These are phyloP conservation scores for Halcyon malimbica DNA, from an alignment of 2,113 vertebrate genomes.

Conservation along the genomic window DNA sequence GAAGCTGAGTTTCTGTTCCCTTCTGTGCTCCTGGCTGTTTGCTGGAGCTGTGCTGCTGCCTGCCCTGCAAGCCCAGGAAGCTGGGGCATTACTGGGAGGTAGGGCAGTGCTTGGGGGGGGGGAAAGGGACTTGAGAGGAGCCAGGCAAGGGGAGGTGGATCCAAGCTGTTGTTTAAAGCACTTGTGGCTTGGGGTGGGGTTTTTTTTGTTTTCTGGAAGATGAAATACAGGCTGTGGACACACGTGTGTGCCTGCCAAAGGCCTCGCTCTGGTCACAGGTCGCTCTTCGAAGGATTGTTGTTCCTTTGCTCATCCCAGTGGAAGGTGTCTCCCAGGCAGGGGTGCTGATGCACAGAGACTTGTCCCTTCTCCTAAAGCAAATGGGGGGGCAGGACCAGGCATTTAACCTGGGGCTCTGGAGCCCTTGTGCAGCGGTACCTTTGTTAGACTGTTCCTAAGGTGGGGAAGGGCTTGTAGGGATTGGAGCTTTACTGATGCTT, in stretches of 20 bases:
- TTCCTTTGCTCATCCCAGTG: background rate
- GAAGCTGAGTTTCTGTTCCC: background rate
- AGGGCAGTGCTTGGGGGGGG: background rate
- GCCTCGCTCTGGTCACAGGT: background rate
- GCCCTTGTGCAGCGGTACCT: background rate
- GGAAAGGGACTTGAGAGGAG: background rate
- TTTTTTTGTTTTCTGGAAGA: background rate
- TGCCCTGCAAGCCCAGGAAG: background rate
- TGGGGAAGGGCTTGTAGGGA: background rate
- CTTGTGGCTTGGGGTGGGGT: background rate
- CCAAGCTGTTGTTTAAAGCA: background rate
- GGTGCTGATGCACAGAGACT: background rate
- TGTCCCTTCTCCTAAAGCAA: background rate
- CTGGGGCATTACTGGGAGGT: background rate
- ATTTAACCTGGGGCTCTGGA: background rate
- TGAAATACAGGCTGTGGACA: background rate
- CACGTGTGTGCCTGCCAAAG: background rate
- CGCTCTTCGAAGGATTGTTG: background rate
- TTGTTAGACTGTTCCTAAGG: background rate
- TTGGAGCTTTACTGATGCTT: conserved; percentile 34
- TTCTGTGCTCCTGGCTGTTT: background rate
- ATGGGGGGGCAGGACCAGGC: background rate
- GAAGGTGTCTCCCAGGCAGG: background rate
- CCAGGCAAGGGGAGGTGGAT: background rate
- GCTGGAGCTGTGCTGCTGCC: background rate